Evolutionary conservation across 2,888 invertebrate genomes (phyloP), one percentile per base, ranked within the genome.

Genomic region (Drosophila fulvimacula): DNA sequence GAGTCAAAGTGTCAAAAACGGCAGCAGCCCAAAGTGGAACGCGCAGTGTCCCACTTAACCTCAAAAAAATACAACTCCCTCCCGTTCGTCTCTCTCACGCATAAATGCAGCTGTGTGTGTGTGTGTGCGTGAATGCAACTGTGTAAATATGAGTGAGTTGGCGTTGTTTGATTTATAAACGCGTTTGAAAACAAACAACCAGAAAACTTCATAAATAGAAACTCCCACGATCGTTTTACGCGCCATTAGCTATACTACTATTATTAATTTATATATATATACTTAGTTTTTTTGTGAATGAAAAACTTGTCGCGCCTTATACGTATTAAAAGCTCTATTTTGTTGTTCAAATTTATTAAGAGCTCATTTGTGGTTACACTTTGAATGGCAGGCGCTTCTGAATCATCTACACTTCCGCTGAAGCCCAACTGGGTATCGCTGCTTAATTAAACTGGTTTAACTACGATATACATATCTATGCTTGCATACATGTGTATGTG

Each of bases 261-360:
- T 46, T 46, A 38, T 19, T 44, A 34, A 34, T 38, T 41, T 48
- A 48, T 5, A 46, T 46, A 46, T 30, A 27, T 15, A 24, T 24
- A 24, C 9, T n/a, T n/a, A 9, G 1, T 46, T n/a, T 44, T 81
- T 84, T 83, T 71, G 73, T 82, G 82, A 82, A 83, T 86, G 82
- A 86, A 86, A 80, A 82, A 83, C 84, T 81, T 69, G 81, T 86
- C 65, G 58, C 58, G 42, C 79, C 86, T 67, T 86, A 66, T 71
- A 49, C 34, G 64, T 59, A 60, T 76, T 73, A 49, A 67, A 59
- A 68, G 58, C 52, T 27, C 42, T 38, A 59, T 73, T 66, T 69
- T 69, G 42, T 64, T 57, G 32, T 49, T 71, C 34, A 42, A 67
- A 69, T 15, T 27, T 27, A 21, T 51, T 36, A 46, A 38, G 44